phyloP scores from a whole-genome alignment of 2,113 vertebrate genomes.

The Todiramphus saurophagus region DNA sequence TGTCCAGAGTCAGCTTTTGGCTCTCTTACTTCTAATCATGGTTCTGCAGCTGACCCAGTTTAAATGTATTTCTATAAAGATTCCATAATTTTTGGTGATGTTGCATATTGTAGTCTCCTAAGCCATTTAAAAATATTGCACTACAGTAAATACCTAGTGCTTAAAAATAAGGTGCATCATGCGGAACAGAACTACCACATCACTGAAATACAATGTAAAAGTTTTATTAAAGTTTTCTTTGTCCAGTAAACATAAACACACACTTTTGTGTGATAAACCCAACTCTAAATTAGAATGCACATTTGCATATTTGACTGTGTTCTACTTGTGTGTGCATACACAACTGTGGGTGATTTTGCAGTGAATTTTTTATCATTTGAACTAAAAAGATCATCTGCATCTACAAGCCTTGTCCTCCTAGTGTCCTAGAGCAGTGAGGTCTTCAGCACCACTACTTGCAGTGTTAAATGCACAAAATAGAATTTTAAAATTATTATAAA shows the following conservation, averaged over 20 bases:
- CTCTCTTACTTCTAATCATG: conserved; percentile 45
- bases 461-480: background rate
- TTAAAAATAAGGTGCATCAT: conserved; percentile 5
- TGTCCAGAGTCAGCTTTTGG: conserved; percentile 48
- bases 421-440: background rate
- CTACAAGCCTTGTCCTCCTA: background rate
- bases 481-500: background rate
- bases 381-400: background rate
- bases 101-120: conserved; percentile 16
- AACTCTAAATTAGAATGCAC: background rate
- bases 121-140: conserved; percentile 28
- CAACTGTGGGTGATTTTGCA: background rate
- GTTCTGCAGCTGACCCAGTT: conserved; percentile 33
- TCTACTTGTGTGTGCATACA: background rate
- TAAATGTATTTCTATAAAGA: conserved; percentile 43
- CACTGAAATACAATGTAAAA: background rate
- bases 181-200: background rate
- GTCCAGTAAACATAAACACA: background rate
- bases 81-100: conserved; percentile 32
- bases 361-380: background rate
- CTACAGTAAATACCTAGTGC: background rate
- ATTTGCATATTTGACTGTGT: background rate
- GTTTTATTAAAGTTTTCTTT: background rate
- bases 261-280: background rate
- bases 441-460: background rate